Conservation (phyloP, 1,140 invertebrate species). For the Drosophila yakuba region DNA sequence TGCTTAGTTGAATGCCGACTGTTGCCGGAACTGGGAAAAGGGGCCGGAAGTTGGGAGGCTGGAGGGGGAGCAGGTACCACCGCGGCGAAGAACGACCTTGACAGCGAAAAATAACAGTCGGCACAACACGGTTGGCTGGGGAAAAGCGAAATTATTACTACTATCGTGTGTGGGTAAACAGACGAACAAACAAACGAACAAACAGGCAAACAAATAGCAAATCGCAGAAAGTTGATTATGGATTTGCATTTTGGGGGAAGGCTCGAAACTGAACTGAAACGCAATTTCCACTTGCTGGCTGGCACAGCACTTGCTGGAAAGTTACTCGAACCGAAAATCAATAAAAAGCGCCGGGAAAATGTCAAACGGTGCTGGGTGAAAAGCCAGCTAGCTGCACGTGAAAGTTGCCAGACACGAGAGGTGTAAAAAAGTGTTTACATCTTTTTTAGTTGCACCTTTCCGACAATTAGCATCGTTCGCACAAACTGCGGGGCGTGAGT, state of each 20-base stretch:
- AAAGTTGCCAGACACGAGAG: constrained; percentile 60
- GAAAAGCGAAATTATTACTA: constrained; percentile 48
- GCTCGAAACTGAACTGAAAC: constrained; percentile 43
- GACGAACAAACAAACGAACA: constrained; percentile 35
- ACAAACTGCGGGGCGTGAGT: constrained; percentile 12
- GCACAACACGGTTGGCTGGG: constrained; percentile 15
- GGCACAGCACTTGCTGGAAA: constrained; percentile 41
- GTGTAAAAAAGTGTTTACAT: constrained; percentile 52
- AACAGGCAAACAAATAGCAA: constrained; percentile 40
- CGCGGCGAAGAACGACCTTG: constrained; percentile 69
- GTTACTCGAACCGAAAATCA: constrained; percentile 66
- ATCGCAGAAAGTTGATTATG: constrained; percentile 66
- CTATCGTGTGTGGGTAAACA: constrained; percentile 38
- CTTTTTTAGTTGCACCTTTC: constrained; percentile 48
- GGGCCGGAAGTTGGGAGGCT: neutral
- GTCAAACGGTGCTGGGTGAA: constrained; percentile 67
- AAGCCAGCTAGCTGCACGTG: constrained; percentile 55
- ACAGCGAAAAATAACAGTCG: constrained; percentile 62
- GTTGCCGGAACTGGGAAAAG: constrained; percentile 24
- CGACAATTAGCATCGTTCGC: constrained; percentile 46
- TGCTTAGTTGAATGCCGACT: constrained; percentile 28
- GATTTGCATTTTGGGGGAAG: constrained; percentile 66
- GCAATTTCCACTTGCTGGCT: constrained; percentile 49
- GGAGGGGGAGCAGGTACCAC: constrained; percentile 19
- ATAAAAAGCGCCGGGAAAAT: constrained; percentile 60